Evolutionary conservation across 1,140 invertebrate species (phyloP).

Genomic region (Anoplolepis gracilipes): DNA sequence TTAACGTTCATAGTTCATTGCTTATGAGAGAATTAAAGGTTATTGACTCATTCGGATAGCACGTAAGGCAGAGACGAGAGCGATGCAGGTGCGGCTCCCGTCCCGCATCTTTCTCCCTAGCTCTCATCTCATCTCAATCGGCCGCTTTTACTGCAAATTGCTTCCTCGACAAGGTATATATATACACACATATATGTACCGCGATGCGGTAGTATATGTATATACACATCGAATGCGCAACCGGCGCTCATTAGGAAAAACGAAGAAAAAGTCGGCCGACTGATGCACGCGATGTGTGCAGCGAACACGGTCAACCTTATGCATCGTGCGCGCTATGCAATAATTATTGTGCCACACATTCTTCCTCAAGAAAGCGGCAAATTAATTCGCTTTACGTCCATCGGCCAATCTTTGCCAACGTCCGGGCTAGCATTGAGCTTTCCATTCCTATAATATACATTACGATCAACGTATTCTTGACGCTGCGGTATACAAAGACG

Average conservation of each 20-base stretch:
- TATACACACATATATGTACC: background rate
- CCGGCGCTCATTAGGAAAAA: conserved; percentile 40
- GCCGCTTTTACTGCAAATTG: conserved; percentile 57
- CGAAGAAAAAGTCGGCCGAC: conserved; percentile 29
- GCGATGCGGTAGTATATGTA: background rate
- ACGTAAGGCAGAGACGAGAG: background rate
- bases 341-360: conserved; percentile 63
- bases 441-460: background rate
- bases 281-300: conserved; percentile 25
- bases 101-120: background rate
- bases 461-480: conserved; percentile 4
- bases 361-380: conserved; percentile 67
- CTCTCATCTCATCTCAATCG: conserved; percentile 57
- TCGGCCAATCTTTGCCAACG: conserved; percentile 51
- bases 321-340: conserved; percentile 15
- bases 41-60: conserved; percentile 40
- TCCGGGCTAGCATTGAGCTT: conserved; percentile 20
- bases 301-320: conserved; percentile 34
- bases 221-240: conserved; percentile 8
- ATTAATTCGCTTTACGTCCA: conserved; percentile 61
- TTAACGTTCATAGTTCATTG: conserved; percentile 19
- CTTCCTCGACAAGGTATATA: conserved; percentile 40
- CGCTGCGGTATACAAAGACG: background rate
- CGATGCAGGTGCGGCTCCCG: conserved; percentile 15
- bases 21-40: conserved; percentile 49